Evolutionary conservation across 2,113 vertebrate species (phyloP).

Genomic region (Cettia cetti): DNA sequence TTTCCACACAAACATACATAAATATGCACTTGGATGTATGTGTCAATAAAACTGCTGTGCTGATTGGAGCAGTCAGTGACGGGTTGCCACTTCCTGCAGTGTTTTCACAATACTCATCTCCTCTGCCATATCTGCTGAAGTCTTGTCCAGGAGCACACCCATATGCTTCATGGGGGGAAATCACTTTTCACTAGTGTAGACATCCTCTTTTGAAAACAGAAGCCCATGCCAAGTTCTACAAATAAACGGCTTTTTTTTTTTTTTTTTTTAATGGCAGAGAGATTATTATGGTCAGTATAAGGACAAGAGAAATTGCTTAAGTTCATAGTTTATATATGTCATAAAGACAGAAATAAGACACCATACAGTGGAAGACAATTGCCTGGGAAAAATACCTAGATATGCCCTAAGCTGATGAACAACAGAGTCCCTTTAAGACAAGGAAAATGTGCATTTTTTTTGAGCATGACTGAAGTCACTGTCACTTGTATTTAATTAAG

Average conservation of each 20-base stretch:
- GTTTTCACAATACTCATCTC: neutral
- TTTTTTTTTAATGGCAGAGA: fast-evolving
- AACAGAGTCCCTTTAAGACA: neutral
- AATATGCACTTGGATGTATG: neutral
- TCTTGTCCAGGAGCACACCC: neutral
- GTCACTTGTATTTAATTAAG: neutral
- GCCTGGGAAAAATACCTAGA: neutral
- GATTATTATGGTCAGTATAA: neutral
- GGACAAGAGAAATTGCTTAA: neutral
- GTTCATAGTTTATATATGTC: neutral
- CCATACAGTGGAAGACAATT: neutral
- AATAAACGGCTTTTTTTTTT: neutral
- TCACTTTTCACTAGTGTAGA: neutral
- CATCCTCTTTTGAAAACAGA: neutral
- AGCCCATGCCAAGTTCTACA: neutral
- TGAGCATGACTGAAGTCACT: neutral
- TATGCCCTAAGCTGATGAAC: neutral
- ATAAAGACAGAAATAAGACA: neutral
- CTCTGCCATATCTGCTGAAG: neutral
- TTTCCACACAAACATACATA: neutral
- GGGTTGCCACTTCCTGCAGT: neutral
- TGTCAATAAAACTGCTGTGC: neutral
- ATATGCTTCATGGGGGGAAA: neutral
- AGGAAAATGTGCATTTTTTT: neutral
- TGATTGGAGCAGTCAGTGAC: neutral